Base-by-base conservation (phyloP, 1,140 invertebrate species). In the Zophobas atratus region DNA sequence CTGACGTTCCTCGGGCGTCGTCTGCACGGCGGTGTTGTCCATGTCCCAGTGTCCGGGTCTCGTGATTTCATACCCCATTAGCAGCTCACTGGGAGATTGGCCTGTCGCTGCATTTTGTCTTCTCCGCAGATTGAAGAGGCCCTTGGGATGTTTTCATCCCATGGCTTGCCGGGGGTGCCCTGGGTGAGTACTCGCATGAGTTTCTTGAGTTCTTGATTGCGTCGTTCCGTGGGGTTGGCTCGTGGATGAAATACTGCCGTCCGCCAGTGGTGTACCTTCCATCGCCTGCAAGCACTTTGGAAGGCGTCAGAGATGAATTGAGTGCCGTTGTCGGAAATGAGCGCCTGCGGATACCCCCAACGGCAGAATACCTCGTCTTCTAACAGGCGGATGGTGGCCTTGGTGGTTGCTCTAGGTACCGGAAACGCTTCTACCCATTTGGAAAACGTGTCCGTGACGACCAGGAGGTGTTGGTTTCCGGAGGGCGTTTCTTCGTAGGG, bases 191-290 rank as follows among this genome's bases (percentile, higher is more conserved):
- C 41, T 8, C 55, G 2, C 35, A 67, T 39, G 20, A 20, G 20
- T 20, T 20, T 20, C 20, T 20, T 20, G 20, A 20, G 20, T 20
- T 20, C 20, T 20, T 20, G 20, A 20, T 77, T 77, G 3, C 49
- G 4, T 39, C 75, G 33, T 38, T 77, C 75, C 3, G 41, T 33
- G 2, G 75, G 75, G 36, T 77, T 77, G 6, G 63, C 75, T 32
- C 38, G 63, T 1, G 1, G 70, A 49, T 71, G 70, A 32, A 2
- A 71, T 20, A 20, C 20, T 20, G 20, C 20, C 20, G 20, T 20
- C 20, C 20, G 20, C 20, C 20, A 20, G 20, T 20, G 20, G 20
- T 20, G 20, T 20, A 20, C 20, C 20, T 20, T 20, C 20, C 20
- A 20, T 20, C 20, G 20, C 20, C 20, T 20, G 20, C 20, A 20